A percentile compares a stretch with the other conserved stretches of the same genome.
Evolutionary conservation across 2,113 vertebrate species (phyloP).

Genomic region (Elephas maximus): DNA sequence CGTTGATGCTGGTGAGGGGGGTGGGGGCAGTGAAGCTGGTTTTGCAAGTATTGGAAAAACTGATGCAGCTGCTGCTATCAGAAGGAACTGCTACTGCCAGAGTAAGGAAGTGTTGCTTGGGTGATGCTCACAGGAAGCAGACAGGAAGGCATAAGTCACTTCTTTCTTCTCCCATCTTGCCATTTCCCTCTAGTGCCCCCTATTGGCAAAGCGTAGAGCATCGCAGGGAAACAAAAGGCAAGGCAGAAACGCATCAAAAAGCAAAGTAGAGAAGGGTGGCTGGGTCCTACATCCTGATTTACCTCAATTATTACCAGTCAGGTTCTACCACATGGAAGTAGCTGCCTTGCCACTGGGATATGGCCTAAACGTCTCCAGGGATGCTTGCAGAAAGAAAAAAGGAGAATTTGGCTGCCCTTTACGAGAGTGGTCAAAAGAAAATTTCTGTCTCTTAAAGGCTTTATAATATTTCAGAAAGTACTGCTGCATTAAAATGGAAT

Average conservation of each 20-base stretch:
- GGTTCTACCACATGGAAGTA: not conserved
- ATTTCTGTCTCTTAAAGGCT: not conserved
- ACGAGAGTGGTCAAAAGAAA: not conserved
- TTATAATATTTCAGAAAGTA: not conserved
- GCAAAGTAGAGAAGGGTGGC: not conserved
- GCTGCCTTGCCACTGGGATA: not conserved
- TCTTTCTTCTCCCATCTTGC: not conserved
- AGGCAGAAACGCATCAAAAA: not conserved
- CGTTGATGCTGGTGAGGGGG: not conserved
- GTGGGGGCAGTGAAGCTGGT: not conserved
- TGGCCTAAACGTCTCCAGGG: not conserved
- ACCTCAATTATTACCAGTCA: not conserved
- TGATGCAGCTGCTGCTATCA: not conserved
- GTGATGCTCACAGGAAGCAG: not conserved
- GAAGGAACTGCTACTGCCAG: not conserved
- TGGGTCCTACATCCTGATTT: not conserved
- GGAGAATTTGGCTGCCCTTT: conserved; percentile 4
- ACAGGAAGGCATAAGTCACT: not conserved
- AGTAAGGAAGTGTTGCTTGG: not conserved
- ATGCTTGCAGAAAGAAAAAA: not conserved
- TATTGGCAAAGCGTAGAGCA: not conserved
- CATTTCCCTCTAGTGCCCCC: not conserved
- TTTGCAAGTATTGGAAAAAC: not conserved
- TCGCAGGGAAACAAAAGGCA: not conserved
- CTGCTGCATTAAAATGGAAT: not conserved